Evolutionary conservation across 2,113 vertebrate genomes (phyloP).

Genomic region (Stegostoma tigrinum): DNA sequence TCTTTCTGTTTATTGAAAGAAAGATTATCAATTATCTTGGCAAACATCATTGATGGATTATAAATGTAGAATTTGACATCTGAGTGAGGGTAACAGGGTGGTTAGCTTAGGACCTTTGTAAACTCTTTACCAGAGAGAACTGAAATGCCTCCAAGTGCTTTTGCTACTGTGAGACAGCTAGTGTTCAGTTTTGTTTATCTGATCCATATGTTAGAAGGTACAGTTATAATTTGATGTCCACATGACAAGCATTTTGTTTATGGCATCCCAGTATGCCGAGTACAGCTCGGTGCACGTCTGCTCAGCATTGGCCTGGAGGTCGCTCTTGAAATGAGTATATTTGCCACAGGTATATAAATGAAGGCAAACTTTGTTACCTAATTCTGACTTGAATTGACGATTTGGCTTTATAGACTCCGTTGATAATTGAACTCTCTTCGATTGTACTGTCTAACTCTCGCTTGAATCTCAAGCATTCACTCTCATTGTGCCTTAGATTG

Average conservation of each 20-base stretch:
- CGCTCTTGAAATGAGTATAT: background rate
- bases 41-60: background rate
- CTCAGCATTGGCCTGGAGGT: too few species aligned
- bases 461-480: background rate
- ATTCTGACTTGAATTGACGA: too few species aligned
- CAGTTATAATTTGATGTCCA: background rate
- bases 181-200: background rate
- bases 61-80: background rate
- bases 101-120: too few species aligned
- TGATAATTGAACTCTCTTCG: background rate
- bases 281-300: background rate
- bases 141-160: background rate
- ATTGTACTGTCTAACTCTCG: background rate
- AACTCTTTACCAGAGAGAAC: background rate
- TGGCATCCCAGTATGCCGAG: background rate
- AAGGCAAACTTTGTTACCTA: background rate
- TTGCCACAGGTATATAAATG: background rate
- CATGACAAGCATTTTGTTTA: background rate
- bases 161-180: background rate
- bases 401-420: background rate
- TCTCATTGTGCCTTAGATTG: background rate
- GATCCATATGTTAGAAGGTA: background rate
- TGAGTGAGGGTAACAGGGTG: background rate
- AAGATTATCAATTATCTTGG: background rate
- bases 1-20: background rate